Conservation (phyloP, 2,797 vertebrate species). For the Tympanoctomys barrerae region DNA sequence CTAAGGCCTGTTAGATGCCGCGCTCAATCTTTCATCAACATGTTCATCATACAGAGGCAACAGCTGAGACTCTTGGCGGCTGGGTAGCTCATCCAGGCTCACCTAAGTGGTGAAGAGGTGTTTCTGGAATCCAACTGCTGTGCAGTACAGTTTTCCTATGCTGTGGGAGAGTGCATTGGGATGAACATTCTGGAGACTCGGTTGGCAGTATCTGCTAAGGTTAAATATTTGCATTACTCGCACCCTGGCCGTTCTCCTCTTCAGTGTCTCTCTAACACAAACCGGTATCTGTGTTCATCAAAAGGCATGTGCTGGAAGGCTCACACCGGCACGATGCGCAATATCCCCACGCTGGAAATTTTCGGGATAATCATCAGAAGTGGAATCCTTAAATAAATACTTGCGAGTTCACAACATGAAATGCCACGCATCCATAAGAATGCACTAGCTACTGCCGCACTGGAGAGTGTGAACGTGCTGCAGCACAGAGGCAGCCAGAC, state of each 20-base stretch:
- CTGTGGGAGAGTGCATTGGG: background rate
- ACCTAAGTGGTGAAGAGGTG: background rate
- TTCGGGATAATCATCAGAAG: background rate
- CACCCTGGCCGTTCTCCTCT: background rate
- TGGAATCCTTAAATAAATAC: background rate
- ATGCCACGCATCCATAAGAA: background rate
- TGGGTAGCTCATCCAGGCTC: background rate
- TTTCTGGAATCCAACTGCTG: background rate
- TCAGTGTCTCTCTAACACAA: background rate
- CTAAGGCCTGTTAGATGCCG: background rate
- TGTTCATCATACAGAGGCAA: background rate
- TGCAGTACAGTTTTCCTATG: background rate
- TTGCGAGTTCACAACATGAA: background rate
- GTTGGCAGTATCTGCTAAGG: background rate
- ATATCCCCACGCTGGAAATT: background rate
- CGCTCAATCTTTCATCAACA: background rate
- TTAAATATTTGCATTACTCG: background rate
- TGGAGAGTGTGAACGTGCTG: background rate
- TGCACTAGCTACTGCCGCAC: background rate
- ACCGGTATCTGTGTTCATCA: background rate
- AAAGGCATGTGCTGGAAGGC: background rate
- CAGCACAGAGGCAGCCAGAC: slow-evolving; percentile 41
- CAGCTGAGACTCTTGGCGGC: background rate
- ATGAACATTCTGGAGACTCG: slow-evolving; percentile 2
- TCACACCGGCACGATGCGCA: background rate